Evolutionary conservation across 2,113 vertebrate genomes (phyloP).

Genomic region (Engystomops pustulosus): DNA sequence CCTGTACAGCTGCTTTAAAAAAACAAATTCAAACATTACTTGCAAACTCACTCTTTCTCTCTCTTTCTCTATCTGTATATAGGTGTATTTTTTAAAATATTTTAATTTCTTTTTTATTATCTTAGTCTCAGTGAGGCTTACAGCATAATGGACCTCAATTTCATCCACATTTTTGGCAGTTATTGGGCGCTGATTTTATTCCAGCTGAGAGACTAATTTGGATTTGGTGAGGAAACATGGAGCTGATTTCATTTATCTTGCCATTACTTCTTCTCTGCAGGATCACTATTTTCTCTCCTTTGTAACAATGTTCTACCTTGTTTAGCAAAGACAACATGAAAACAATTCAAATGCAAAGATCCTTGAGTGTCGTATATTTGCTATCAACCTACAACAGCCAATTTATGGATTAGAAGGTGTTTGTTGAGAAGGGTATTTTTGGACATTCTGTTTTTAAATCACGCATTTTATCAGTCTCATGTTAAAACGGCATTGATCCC

Average conservation of each 20-base stretch:
- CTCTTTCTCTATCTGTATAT: too few relatives aligned
- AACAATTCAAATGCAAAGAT: background rate
- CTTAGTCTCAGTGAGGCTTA: background rate
- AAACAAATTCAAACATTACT: too few relatives aligned
- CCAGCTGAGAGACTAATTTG: constrained; percentile 73
- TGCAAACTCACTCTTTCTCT: too few relatives aligned
- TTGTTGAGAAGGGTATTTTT: constrained; percentile 72
- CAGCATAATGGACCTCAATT: constrained; percentile 24
- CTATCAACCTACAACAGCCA: constrained; percentile 64
- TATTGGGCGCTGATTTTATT: constrained; percentile 66
- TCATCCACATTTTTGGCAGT: constrained; percentile 62
- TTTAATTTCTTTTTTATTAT: too few relatives aligned
- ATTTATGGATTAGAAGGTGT: constrained; percentile 71
- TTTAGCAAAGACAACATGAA: background rate
- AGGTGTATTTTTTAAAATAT: too few relatives aligned
- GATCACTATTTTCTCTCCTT: constrained; percentile 41
- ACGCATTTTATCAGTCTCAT: constrained; percentile 87
- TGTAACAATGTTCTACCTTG: background rate
- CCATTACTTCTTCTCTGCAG: constrained; percentile 55
- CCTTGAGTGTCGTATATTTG: background rate
- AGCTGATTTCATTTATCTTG: constrained; percentile 63
- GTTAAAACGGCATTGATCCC: constrained; percentile 96
- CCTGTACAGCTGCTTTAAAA: too few relatives aligned
- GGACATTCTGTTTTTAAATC: constrained; percentile 81
- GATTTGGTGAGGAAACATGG: constrained; percentile 68